Evolutionary conservation across 2,888 invertebrate species (phyloP), one percentile per base, ranked within the genome.

Genomic region (Agapetus fuscipes): DNA sequence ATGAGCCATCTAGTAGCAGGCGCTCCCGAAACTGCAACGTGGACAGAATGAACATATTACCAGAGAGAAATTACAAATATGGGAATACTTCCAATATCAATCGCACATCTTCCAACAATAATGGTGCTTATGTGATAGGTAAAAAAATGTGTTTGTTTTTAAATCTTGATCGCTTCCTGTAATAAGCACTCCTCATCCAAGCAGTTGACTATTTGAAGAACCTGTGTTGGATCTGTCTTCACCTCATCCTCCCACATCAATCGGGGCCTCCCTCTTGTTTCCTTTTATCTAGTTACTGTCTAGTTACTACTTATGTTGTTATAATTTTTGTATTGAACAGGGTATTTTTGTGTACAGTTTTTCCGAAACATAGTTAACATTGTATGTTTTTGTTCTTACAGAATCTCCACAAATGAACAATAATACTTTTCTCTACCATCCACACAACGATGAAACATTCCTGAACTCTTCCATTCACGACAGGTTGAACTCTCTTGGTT

Each of bases 401-500:
- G 48, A 69, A 57, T 70, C 70, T 44, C 70, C 70, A 16, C 67
- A 70, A 57, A 66, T 63, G 7, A 69, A 66, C 46, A 69, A 68
- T 43, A 46, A 34, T 14, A 60, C 60, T 4, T 67, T 66, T 43
- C 66, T 58, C 48, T 70, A 64, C 46, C 63, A 61, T 49, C 58
- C 59, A 37, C 53, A 56, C 5, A 57, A 51, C 45, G 68, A 66
- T 50, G 69, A 70, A 40, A 68, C 69, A 37, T 61, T 62, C 25
- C 60, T 83, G 39, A 82, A 79, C 50, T 73, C 75, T 33, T 80
- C 83, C 1, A 58, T 85, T 24, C 69, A 78, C 53, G 81, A 83
- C 41, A 80, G 79, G 52, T 62, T 84, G 32, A 78, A 82, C 53
- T 77, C 78, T 52, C 70, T 83, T 60, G 81, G 82, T 6, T 80